phyloP scores from a whole-genome alignment of 2,797 vertebrate species.

The Semaprochilodus insignis region DNA sequence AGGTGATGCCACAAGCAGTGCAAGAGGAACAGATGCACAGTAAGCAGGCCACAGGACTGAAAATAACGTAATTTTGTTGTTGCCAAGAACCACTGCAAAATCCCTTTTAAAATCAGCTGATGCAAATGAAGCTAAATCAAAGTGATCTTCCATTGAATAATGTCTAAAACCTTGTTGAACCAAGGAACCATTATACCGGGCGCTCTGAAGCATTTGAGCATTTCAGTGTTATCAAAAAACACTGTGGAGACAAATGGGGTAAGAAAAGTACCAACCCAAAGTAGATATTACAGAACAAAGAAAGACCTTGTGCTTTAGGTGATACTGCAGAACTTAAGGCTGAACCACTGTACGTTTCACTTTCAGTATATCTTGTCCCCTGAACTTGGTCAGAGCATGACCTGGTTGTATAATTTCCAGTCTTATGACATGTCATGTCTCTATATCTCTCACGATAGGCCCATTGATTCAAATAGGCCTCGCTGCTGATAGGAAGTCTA shows the following conservation, averaged over 20 bases:
- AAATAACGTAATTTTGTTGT: no score
- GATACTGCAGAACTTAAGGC: neutral
- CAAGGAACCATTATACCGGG: no score
- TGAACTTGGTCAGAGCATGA: neutral
- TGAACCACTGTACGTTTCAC: neutral
- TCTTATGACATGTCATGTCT: neutral
- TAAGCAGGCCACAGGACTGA: no score
- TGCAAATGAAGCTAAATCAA: no score
- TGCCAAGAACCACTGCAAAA: no score
- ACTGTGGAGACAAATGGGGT: neutral
- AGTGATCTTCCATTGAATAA: no score
- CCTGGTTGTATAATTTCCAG: neutral
- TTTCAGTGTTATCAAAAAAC: no score
- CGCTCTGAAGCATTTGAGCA: no score
- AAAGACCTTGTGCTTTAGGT: neutral
- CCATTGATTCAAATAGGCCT: slow-evolving; percentile 40
- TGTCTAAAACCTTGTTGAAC: no score
- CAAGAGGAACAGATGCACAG: no score
- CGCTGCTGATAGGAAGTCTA: slow-evolving; percentile 64
- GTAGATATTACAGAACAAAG: neutral
- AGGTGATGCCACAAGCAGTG: no score
- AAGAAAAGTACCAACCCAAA: neutral
- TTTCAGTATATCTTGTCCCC: neutral
- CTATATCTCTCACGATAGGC: neutral
- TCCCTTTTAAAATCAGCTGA: no score